Base-by-base conservation (phyloP, 2,888 invertebrate species). In the Apotomis capreana region DNA sequence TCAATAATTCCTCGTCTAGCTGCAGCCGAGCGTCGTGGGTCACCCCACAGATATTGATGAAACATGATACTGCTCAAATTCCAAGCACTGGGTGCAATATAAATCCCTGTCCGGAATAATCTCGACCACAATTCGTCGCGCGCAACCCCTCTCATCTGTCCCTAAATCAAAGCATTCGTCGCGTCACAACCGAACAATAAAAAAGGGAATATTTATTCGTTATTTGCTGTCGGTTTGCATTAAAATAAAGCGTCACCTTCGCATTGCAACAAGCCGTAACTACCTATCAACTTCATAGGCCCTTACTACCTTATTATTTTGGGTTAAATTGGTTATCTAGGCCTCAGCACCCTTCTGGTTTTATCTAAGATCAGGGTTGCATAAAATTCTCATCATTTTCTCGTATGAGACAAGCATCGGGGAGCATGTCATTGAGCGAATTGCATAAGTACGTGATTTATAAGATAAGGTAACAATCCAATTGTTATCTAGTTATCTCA, bases 191-290 rank as follows among this genome's bases (percentile, higher is more conserved):
- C 85, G 87, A 85, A 88, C 91, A 88, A 90, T 90, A 90, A 91
- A 91, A 89, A 81, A 86, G 83, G 85, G 89, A 88, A 91, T 90
- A 90, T 90, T 89, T 91, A 92, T 92, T 89, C 87, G 89, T 92
- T 92, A 93, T 93, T 93, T 93, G 92, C 90, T 91, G 89, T 91
- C 88, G 89, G 89, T 90, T 91, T 87, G 89, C 87, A 92, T 93
- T 92, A 92, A 91, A 93, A 91, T 92, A 91, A 91, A 91, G 84
- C 10, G 36, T n/a, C 10, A 8, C 8, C 4, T n/a, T 9, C 10
- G 15, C n/a, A n/a, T 9, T 15, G 44, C 44, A 55, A 64, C 54
- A 12, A 44, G 65, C 55, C 46, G 65, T 65, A 65, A 57, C 65
- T 46, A 5, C 26, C 26, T 65, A 46, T 5, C 5, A 15, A 44